Percentiles rank a stretch among this genome's conserved stretches.
Conservation (phyloP, 1,140 invertebrate species). For the Vanessa tameamea region DNA sequence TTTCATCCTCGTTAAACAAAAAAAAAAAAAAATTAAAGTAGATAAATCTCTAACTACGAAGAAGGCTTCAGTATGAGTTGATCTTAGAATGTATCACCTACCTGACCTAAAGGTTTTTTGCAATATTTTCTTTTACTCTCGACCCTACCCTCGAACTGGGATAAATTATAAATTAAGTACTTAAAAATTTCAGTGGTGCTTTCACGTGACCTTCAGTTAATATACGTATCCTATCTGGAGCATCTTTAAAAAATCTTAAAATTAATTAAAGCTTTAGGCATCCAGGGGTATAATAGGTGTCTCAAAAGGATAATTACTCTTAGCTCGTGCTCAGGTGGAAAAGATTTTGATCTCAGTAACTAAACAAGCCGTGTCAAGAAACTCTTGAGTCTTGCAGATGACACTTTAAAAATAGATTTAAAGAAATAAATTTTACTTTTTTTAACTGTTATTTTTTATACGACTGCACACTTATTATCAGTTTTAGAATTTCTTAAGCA, state of each 20-base stretch:
- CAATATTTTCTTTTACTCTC: no score
- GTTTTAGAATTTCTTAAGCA: no score
- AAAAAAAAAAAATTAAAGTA: no score
- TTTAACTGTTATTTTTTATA: no score
- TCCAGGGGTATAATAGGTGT: not conserved
- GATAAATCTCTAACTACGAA: no score
- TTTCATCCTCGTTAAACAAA: no score
- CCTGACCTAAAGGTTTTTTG: no score
- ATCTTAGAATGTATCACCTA: no score
- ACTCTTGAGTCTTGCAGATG: not conserved
- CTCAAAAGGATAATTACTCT: conserved; percentile 4
- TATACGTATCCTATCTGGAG: not conserved
- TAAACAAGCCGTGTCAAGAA: not conserved
- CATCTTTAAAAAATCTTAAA: not conserved
- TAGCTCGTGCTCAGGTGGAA: not conserved
- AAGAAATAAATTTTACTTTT: no score
- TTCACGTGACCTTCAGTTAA: not conserved
- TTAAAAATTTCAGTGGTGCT: not conserved
- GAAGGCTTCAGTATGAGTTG: no score
- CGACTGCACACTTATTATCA: no score
- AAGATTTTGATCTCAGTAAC: conserved; percentile 1
- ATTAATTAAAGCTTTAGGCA: not conserved
- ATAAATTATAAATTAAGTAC: not conserved
- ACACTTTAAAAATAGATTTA: not conserved
- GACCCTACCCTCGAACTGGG: no score